Base-by-base conservation (phyloP, 2,797 vertebrate genomes). In the Catamblyrhynchus diadema region DNA sequence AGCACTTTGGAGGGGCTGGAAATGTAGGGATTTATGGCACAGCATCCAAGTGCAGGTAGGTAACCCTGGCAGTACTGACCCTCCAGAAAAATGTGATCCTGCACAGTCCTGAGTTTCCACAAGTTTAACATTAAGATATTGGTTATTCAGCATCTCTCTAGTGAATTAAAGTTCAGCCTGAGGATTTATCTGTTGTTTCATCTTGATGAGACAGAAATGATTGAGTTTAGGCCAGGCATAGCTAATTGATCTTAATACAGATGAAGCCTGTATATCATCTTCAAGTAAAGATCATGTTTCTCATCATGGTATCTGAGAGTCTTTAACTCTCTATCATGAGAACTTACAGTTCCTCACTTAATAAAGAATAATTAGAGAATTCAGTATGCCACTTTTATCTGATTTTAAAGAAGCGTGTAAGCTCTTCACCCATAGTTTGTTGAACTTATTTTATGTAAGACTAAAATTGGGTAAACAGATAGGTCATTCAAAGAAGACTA, bases 401-500 rank as follows among this genome's bases (percentile, higher is more conserved):
- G 51, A 81, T 65, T 64, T 16, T 33, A 72, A 44, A 60, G 82
- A 42, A 35, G 22, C 39, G 41, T 45, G 53, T 93, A 74, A 35
- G 50, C 64, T 91, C 33, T 84, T 90, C 59, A 23, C 8, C 69
- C 51, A 33, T 86, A 81, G 74, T 95, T 91, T 92, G 86, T 66
- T 61, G 81, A 87, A 56, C 35, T 84, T 73, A 32, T 62, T 69
- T 42, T 69, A 3, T 82, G 44, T 78, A 78, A 91, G 79, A 80
- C 54, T 48, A 50, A 95, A 93, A 62, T 61, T 92, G 72, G 20
- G 30, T 79, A 82, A 93, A 94, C 94, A 81, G 65, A 30, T 54
- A 96, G 86, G 96, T 92, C 73, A 69, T 94, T 92, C 65, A 88
- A 87, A 94, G 85, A 95, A 91, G 90, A 81, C 67, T 62, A 3